These are phyloP conservation scores for Crematogaster levior DNA, from an alignment of 2,888 invertebrate species.

Conservation along the genomic window DNA sequence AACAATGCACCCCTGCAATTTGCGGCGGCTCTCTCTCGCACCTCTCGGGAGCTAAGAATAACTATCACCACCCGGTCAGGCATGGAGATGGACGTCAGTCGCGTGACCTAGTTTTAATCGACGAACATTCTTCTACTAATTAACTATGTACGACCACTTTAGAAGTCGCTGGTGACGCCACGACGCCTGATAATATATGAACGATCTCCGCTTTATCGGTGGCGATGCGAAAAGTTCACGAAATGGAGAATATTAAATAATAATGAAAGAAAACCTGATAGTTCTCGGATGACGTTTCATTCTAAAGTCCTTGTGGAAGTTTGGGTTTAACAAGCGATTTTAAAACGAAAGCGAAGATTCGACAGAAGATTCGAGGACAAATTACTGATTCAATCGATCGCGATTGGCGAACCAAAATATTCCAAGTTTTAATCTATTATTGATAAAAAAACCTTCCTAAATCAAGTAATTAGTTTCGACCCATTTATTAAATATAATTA, in stretches of 20 bases:
- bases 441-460: not conserved
- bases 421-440: not conserved
- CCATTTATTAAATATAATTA: not conserved
- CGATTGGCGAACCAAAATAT: not conserved
- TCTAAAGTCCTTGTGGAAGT: not conserved
- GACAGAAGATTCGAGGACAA: not conserved
- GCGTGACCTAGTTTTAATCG: slow-evolving; percentile 77
- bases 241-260: slow-evolving; percentile 29
- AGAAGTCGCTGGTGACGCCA: slow-evolving; percentile 43
- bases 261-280: slow-evolving; percentile 31
- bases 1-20: slow-evolving; percentile 48
- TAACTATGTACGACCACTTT: slow-evolving; percentile 71
- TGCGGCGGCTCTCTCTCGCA: slow-evolving; percentile 48
- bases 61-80: slow-evolving; percentile 68
- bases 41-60: slow-evolving; percentile 71
- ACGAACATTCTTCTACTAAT: slow-evolving; percentile 75
- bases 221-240: slow-evolving; percentile 27
- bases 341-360: slow-evolving; percentile 15
- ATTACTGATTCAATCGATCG: not conserved
- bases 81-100: slow-evolving; percentile 72
- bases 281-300: slow-evolving; percentile 3
- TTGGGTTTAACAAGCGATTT: slow-evolving; percentile 14
- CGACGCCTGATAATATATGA: slow-evolving; percentile 47
- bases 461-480: not conserved
- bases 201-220: slow-evolving; percentile 30